Base-by-base conservation (phyloP, 2,113 vertebrate genomes). In the Amphilophus citrinellus region DNA sequence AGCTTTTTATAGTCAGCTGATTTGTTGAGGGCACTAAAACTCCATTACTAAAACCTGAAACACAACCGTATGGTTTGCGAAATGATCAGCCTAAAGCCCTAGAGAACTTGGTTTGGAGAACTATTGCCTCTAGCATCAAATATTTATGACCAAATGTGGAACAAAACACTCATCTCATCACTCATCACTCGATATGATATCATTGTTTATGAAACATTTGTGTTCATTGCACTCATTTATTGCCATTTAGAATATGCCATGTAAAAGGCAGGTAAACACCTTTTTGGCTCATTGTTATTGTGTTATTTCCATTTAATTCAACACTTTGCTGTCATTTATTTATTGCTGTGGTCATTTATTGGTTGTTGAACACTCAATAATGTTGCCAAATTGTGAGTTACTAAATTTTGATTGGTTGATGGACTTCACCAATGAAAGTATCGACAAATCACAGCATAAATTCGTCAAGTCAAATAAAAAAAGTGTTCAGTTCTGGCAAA, bases 41-140 rank as follows among this genome's bases (percentile, higher is more conserved):
- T 76, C 2, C 27, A 15, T 37, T 79, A 37, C n/a, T 15, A 24
- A n/a, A 37, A 53, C 7, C 10, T 68, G 42, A 73, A 73, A 61
- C 75, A 30, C 58, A 56, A 27, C 58, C 13, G 76, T 1, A 22
- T 61, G 47, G 60, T 62, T 79, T n/a, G 56, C 17, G 0, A 61
- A 71, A 30, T 53, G 7, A 32, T 66, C 22, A 13, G 17, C 17
- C 30, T 73, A 61, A 84, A 73, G 71, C 59, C 44, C 65, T 10
- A 0, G 10, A 73, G 44, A 78, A 68, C 17, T 57, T 9, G 13
- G 17, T 56, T 58, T 35, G 35, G 35, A 7, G 75, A 39, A 22
- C 35, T 20, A 20, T 73, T 61, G 59, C 24, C 44, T 62, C 14
- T 76, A 22, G 47, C 32, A 73, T 79, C 42, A 79, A 84, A 79